Conservation (phyloP, 2,113 vertebrate species). For the Cyphomyrus plagiostoma region DNA sequence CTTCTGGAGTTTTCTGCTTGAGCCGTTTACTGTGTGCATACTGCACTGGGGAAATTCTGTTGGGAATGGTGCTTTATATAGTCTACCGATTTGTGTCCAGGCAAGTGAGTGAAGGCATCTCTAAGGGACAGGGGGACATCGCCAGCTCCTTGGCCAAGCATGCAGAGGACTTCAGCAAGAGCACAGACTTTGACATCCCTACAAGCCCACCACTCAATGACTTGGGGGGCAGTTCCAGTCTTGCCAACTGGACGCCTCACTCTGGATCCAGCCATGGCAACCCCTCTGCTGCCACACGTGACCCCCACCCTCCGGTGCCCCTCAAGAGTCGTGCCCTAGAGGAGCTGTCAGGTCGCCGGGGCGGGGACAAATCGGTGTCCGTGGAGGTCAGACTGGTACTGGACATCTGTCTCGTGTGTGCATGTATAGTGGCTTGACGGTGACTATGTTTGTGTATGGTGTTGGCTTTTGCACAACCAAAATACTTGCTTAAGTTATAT, state of each 20-base stretch:
- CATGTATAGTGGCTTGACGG: background rate
- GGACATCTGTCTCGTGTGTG: background rate
- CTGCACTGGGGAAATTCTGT: background rate
- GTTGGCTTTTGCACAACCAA: background rate
- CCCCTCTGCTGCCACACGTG: slow-evolving; percentile 40
- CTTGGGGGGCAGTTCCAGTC: slow-evolving; percentile 51
- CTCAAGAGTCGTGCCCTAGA: slow-evolving; percentile 64
- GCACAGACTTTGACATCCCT: slow-evolving; percentile 75
- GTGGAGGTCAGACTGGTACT: slow-evolving; percentile 79
- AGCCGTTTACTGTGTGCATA: background rate
- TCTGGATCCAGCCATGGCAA: slow-evolving; percentile 31
- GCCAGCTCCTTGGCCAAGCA: slow-evolving; percentile 71
- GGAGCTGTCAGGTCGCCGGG: slow-evolving; percentile 72
- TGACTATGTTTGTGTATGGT: background rate
- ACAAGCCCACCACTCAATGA: slow-evolving; percentile 79
- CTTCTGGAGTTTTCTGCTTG: background rate
- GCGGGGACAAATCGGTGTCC: slow-evolving; percentile 74
- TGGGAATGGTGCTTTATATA: background rate
- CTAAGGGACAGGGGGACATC: slow-evolving; percentile 71
- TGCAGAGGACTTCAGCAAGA: slow-evolving; percentile 65
- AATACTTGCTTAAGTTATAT: background rate
- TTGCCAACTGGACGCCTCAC: slow-evolving; percentile 55
- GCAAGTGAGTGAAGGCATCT: slow-evolving; percentile 77
- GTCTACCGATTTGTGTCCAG: slow-evolving; percentile 47
- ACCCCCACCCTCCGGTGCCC: slow-evolving; percentile 54